These are phyloP conservation scores for Cephalopachus bancanus DNA, from an alignment of 2,797 vertebrate genomes.

Conservation along the genomic window DNA sequence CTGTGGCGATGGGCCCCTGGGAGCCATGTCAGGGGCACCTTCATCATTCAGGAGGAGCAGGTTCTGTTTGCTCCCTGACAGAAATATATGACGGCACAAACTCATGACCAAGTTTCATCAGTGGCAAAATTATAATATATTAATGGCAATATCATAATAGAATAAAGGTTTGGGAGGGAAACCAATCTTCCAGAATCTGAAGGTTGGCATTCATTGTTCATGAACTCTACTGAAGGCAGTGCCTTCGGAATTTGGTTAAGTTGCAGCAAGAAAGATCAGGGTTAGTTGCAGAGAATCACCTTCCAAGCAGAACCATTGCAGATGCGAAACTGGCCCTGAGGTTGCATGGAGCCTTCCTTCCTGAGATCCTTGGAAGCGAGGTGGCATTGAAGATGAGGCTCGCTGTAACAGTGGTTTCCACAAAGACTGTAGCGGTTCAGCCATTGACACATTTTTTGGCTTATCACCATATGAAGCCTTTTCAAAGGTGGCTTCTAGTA, in stretches of 20 bases:
- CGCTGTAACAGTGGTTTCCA: not conserved
- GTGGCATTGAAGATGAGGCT: not conserved
- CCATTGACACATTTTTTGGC: not conserved
- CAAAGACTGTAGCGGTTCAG: not conserved
- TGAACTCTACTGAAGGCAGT: not conserved
- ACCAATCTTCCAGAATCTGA: slow-evolving; percentile 8
- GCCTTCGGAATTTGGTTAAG: slow-evolving; percentile 58
- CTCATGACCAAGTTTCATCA: slow-evolving; percentile 32
- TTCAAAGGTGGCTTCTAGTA: not conserved
- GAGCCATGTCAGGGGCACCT: too few species aligned
- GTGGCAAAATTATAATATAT: slow-evolving; percentile 77
- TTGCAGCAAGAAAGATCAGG: not conserved
- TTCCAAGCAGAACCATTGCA: slow-evolving; percentile 34
- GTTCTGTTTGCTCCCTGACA: not conserved
- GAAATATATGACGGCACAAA: not conserved
- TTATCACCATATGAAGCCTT: not conserved
- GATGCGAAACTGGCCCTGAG: not conserved
- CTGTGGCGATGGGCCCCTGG: too few species aligned
- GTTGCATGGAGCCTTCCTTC: slow-evolving; percentile 12
- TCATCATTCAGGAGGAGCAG: not conserved
- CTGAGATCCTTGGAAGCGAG: slow-evolving; percentile 29
- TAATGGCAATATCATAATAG: slow-evolving; percentile 75
- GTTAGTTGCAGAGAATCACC: slow-evolving; percentile 55
- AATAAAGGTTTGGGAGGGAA: slow-evolving; percentile 32
- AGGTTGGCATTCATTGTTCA: not conserved